These are phyloP conservation scores for Rhagoletis zephyria DNA, from an alignment of 1,140 invertebrate species.

Conservation along the genomic window DNA sequence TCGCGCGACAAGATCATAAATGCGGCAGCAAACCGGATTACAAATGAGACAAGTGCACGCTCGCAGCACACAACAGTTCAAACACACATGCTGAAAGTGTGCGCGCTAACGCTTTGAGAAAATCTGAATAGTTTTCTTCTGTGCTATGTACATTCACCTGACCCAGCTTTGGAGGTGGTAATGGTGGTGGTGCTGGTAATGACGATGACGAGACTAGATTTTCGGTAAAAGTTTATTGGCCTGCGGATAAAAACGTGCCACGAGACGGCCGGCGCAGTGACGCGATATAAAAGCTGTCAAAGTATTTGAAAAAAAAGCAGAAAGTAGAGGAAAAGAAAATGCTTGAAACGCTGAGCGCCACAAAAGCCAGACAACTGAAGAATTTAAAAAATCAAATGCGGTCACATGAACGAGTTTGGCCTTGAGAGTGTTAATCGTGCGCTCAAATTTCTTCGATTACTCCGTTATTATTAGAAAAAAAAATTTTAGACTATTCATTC, in stretches of 20 bases:
- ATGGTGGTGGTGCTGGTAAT: background rate
- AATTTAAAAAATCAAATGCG: background rate
- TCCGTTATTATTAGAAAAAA: background rate
- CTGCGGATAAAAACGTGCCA: background rate
- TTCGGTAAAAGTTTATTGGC: slow-evolving; percentile 45
- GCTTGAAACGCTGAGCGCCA: background rate
- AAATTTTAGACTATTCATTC: background rate
- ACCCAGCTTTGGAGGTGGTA: background rate
- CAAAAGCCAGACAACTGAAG: background rate
- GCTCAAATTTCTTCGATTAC: background rate
- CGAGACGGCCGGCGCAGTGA: background rate
- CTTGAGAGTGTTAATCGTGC: slow-evolving; percentile 32
- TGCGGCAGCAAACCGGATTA: slow-evolving; percentile 14
- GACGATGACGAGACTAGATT: slow-evolving; percentile 10
- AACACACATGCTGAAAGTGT: too few species aligned
- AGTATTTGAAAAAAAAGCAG: background rate
- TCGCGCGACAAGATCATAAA: background rate
- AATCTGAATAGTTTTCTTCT: slow-evolving; percentile 31
- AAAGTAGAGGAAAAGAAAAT: background rate
- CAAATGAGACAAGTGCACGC: background rate
- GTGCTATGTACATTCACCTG: slow-evolving; percentile 1
- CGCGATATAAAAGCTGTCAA: background rate
- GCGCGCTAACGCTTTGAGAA: background rate
- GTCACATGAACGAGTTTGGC: slow-evolving; percentile 1
- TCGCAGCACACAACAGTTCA: background rate